phyloP scores from a whole-genome alignment of 2,797 vertebrate genomes.

The Hylomyscus alleni region DNA sequence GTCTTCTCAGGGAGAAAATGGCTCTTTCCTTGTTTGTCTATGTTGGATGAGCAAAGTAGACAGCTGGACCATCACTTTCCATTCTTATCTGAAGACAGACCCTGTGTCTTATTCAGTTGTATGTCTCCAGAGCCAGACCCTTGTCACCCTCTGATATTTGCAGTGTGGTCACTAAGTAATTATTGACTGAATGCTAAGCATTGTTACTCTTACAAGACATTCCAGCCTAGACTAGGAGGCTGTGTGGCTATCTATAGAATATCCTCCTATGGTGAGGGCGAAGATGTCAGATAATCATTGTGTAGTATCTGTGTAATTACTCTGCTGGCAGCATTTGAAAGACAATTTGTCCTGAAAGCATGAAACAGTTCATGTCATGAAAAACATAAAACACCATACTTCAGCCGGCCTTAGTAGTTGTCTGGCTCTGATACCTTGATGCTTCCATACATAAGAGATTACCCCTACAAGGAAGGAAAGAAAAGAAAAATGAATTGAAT shows the following conservation, averaged over 20 bases:
- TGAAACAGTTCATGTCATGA: background rate
- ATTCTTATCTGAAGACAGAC: background rate
- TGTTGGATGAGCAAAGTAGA: background rate
- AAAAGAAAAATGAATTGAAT: background rate
- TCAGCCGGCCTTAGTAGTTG: background rate
- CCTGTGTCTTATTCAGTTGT: background rate
- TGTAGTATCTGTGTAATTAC: slow-evolving; percentile 75
- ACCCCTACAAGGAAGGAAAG: background rate
- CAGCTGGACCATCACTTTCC: background rate
- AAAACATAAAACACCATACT: background rate
- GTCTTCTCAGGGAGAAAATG: background rate
- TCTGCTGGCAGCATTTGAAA: slow-evolving; percentile 51
- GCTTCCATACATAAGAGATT: background rate
- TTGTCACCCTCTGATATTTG: background rate
- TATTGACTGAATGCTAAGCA: slow-evolving; percentile 30
- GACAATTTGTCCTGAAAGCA: slow-evolving; percentile 39
- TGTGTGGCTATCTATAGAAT: slow-evolving; percentile 25
- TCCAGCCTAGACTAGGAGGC: background rate
- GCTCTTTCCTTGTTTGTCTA: background rate
- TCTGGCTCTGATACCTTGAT: slow-evolving; percentile 8
- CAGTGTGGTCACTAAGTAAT: slow-evolving; percentile 5
- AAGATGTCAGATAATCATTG: slow-evolving; percentile 55
- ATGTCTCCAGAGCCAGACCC: background rate
- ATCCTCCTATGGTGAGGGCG: slow-evolving; percentile 2
- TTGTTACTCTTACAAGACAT: background rate